phyloP scores from a whole-genome alignment of 2,113 vertebrate genomes.

The Aix galericulata region DNA sequence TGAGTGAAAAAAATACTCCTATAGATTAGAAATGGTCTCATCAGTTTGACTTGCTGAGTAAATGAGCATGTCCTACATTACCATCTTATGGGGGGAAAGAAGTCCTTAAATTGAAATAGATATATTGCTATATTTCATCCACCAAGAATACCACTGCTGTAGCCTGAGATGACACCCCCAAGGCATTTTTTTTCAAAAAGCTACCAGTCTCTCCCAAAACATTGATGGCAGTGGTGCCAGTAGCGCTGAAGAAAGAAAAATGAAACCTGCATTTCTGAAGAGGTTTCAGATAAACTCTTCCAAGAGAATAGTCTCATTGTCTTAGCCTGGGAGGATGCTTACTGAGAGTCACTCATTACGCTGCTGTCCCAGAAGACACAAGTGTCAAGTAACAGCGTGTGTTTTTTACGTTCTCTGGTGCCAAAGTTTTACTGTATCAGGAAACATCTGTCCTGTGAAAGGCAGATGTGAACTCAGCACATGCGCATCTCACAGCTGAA shows the following conservation, averaged over 20 bases:
- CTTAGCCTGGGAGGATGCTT: background rate
- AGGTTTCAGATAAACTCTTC: background rate
- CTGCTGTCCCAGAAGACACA: background rate
- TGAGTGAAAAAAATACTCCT: background rate
- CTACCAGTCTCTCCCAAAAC: background rate
- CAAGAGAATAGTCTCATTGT: background rate
- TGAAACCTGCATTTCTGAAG: background rate
- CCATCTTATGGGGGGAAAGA: background rate
- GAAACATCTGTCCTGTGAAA: background rate
- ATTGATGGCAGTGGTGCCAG: background rate
- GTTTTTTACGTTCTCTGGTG: background rate
- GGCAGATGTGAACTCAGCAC: rapidly evolving
- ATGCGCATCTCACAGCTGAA: background rate
- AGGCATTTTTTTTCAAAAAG: background rate
- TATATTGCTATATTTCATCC: background rate
- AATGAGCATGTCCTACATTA: background rate
- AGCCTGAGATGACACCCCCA: no score
- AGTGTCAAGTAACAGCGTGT: background rate
- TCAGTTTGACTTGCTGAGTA: background rate
- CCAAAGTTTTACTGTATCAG: background rate
- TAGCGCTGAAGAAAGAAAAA: background rate
- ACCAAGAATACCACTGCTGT: background rate
- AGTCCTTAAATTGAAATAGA: background rate
- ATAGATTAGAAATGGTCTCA: background rate
- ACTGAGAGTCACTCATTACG: background rate